These are phyloP conservation scores for Mallotus villosus DNA, from an alignment of 2,797 vertebrate species.

Conservation along the genomic window DNA sequence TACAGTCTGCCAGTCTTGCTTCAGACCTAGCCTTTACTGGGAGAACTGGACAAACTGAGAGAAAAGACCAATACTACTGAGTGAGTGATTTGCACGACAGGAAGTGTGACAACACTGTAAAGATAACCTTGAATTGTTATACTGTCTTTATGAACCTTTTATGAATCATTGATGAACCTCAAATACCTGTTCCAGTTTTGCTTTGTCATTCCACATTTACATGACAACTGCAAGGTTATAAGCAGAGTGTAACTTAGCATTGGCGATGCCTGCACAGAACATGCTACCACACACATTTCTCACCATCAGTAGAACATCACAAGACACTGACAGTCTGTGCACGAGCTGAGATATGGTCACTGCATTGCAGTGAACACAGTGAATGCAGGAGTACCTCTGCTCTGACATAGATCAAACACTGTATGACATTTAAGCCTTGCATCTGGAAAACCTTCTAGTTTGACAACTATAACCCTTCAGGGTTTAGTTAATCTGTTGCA, in stretches of 20 bases:
- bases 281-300: neutral
- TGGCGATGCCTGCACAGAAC: neutral
- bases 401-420: neutral
- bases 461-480: no score
- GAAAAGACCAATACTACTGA: no score
- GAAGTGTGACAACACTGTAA: neutral
- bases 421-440: neutral
- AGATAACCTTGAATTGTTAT: neutral
- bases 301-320: neutral
- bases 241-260: neutral
- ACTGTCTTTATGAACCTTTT: neutral
- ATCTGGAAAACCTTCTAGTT: neutral
- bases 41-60: no score
- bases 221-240: constrained; percentile 31
- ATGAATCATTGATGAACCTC: constrained; percentile 34
- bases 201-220: constrained; percentile 40
- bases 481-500: no score
- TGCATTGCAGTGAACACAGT: neutral
- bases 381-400: neutral
- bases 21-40: no score
- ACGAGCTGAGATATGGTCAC: neutral
- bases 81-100: no score
- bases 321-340: neutral
- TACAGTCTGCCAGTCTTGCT: no score
- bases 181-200: constrained; percentile 32